Conservation (phyloP, 2,113 vertebrate species). For the Eulemur macaco region DNA sequence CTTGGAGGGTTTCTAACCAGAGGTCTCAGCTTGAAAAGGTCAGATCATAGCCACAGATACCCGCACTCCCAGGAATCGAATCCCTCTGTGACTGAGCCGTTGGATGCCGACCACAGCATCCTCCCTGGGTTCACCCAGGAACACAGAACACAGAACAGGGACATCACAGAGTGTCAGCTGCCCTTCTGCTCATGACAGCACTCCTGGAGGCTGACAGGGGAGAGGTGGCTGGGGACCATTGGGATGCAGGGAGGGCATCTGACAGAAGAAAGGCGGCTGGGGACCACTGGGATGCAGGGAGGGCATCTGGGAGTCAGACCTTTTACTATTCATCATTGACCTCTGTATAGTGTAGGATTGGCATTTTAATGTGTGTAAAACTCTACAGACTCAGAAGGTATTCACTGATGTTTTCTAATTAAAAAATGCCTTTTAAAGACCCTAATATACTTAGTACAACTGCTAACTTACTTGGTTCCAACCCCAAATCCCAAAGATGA, state of each 20-base stretch:
- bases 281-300: background rate
- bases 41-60: conserved; percentile 12
- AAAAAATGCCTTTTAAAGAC: background rate
- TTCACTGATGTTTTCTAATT: background rate
- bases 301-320: background rate
- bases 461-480: background rate
- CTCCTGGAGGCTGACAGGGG: background rate
- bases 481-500: background rate
- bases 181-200: background rate
- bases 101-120: background rate
- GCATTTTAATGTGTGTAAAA: background rate
- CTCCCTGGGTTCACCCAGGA: background rate
- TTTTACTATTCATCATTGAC: conserved; percentile 24
- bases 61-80: background rate
- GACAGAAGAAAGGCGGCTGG: background rate
- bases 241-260: background rate
- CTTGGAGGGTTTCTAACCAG: background rate
- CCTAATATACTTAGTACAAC: background rate
- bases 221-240: conserved; percentile 5
- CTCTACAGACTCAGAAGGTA: background rate
- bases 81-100: background rate
- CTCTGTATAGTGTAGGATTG: background rate
- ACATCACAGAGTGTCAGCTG: background rate
- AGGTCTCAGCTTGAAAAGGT: conserved; percentile 61
- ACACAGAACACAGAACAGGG: background rate